phyloP scores from a whole-genome alignment of 2,113 vertebrate genomes.

The Cyphomyrus plagiostoma region DNA sequence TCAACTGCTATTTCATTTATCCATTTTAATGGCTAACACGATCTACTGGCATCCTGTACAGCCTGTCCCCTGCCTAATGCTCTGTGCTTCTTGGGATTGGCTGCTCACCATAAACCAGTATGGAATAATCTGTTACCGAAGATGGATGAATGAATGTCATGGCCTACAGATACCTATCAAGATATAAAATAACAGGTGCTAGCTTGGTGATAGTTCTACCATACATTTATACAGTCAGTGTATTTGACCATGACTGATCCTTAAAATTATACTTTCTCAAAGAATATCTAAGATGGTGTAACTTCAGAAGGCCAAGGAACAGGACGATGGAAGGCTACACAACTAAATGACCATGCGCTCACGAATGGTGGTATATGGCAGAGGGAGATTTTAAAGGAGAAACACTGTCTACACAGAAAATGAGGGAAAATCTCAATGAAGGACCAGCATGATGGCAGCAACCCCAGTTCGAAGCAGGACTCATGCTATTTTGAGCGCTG shows the following conservation, averaged over 20 bases:
- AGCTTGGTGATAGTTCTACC: not conserved
- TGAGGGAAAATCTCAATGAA: not conserved
- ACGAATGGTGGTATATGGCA: not conserved
- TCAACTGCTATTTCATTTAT: not conserved
- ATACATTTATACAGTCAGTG: not conserved
- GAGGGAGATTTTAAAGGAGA: not conserved
- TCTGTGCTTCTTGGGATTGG: not conserved
- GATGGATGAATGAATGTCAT: not conserved
- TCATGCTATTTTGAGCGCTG: not conserved
- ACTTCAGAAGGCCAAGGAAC: not conserved
- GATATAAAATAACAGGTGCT: not conserved
- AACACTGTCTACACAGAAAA: not conserved
- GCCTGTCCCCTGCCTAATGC: not conserved
- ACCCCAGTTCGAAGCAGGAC: not conserved
- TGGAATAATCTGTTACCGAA: not conserved
- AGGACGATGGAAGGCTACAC: not conserved
- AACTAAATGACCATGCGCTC: not conserved
- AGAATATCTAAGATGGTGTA: not conserved
- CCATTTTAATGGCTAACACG: not conserved
- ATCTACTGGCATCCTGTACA: not conserved
- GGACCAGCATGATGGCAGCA: not conserved
- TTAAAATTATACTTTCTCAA: not conserved
- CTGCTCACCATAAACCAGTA: not conserved
- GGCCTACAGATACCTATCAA: not conserved
- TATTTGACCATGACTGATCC: not conserved